phyloP scores from a whole-genome alignment of 2,888 invertebrate genomes.

The Mesochorus sp. region DNA sequence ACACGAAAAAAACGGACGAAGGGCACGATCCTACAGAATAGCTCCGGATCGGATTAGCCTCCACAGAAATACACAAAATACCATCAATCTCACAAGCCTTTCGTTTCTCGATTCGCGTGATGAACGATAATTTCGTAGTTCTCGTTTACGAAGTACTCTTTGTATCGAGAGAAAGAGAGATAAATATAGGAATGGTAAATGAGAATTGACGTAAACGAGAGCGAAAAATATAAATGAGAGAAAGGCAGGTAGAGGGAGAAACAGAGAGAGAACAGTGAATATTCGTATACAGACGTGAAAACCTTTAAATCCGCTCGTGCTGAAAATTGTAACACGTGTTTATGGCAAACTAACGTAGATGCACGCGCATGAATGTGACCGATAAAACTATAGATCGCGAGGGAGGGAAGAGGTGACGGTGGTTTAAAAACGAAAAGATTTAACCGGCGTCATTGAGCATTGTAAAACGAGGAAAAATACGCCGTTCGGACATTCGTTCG shows the following conservation, averaged over 20 bases:
- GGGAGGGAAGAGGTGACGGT: too few species aligned
- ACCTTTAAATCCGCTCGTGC: constrained; percentile 2
- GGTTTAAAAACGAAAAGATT: too few species aligned
- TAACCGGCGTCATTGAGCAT: too few species aligned
- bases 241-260: neutral
- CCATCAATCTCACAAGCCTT: constrained; percentile 13
- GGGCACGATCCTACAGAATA: neutral
- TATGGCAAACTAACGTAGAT: constrained; percentile 39
- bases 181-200: constrained; percentile 43
- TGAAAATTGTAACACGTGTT: constrained; percentile 48
- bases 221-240: too few species aligned
- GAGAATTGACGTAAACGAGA: constrained; percentile 25
- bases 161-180: constrained; percentile 23
- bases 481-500: too few species aligned
- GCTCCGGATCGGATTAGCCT: neutral
- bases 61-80: too few species aligned
- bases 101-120: constrained; percentile 37
- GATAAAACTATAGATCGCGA: constrained; percentile 18
- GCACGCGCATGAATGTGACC: constrained; percentile 9
- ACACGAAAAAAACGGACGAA: neutral
- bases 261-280: neutral
- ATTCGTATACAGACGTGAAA: constrained; percentile 43
- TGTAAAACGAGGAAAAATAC: too few species aligned
- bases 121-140: constrained; percentile 31
- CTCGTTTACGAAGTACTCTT: constrained; percentile 28